Conservation (phyloP, 1,140 invertebrate species). For the Ips nitidus region DNA sequence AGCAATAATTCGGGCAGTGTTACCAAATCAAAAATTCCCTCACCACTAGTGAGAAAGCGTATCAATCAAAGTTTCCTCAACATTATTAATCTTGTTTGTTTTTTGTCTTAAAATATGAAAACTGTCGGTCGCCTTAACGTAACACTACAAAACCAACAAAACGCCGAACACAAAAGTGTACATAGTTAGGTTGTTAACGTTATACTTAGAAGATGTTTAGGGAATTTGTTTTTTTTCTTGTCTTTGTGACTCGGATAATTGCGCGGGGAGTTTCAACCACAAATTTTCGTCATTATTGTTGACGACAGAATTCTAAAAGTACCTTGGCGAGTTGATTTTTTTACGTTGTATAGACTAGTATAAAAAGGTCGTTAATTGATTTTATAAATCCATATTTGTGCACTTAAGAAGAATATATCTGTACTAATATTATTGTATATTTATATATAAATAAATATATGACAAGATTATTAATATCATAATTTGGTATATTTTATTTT, state of each 20-base stretch:
- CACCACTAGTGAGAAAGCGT: no score
- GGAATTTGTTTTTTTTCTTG: conserved; percentile 15
- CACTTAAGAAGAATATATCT: conserved; percentile 38
- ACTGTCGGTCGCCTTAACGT: no score
- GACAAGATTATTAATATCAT: conserved; percentile 28
- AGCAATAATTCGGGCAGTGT: no score
- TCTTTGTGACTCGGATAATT: conserved; percentile 2
- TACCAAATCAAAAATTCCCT: no score
- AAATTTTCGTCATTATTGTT: background rate
- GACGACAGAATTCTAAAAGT: conserved; percentile 16
- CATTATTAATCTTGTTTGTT: no score
- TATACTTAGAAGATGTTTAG: conserved; percentile 33
- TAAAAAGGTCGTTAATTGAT: conserved; percentile 32
- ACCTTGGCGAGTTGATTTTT: background rate
- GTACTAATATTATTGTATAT: conserved; percentile 40
- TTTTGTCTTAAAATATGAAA: no score
- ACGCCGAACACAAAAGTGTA: conserved; percentile 6
- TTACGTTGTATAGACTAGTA: conserved; percentile 25
- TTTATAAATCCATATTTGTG: conserved; percentile 39
- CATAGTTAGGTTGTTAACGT: conserved; percentile 28
- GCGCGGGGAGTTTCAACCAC: no score
- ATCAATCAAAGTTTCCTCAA: no score
- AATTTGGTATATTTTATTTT: conserved; percentile 2
- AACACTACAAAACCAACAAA: no score
- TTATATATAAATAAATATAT: conserved; percentile 37